phyloP scores from a whole-genome alignment of 64 coral and sea anemone species.

The Catalaphyllia jardinei region DNA sequence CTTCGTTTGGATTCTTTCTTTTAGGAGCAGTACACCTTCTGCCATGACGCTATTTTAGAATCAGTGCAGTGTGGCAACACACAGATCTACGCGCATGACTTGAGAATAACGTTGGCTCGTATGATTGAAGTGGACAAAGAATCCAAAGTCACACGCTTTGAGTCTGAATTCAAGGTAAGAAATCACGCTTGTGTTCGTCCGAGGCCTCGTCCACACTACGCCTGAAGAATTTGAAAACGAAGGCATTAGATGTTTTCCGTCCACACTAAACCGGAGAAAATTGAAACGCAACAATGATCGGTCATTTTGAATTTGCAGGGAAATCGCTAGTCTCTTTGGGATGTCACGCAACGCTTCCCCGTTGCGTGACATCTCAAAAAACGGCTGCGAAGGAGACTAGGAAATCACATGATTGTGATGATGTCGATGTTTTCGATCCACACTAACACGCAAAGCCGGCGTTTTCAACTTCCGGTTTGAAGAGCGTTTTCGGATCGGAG shows the following conservation, averaged over 20 bases:
- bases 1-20: neutral
- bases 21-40: conserved; percentile 96
- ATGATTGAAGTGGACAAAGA: conserved; percentile 70
- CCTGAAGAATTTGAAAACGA: no score
- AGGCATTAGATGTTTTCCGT: no score
- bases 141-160: conserved; percentile 75
- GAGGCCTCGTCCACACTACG: no score
- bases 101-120: conserved; percentile 80
- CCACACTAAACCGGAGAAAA: no score
- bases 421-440: no score
- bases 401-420: neutral
- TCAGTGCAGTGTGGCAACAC: conserved; percentile 97
- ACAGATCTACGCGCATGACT: conserved; percentile 91
- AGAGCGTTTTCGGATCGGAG: no score
- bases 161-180: conserved; percentile 91
- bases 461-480: neutral
- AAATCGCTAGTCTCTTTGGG: no score
- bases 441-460: no score
- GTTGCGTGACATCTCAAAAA: no score
- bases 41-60: conserved; percentile 92
- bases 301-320: neutral
- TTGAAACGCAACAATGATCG: no score
- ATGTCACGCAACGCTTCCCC: no score
- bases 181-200: neutral
- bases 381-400: no score